A percentile compares a stretch with the other conserved stretches of the same genome.
phyloP scores from a whole-genome alignment of 2,113 vertebrate species.

The Platysternon megacephalum region DNA sequence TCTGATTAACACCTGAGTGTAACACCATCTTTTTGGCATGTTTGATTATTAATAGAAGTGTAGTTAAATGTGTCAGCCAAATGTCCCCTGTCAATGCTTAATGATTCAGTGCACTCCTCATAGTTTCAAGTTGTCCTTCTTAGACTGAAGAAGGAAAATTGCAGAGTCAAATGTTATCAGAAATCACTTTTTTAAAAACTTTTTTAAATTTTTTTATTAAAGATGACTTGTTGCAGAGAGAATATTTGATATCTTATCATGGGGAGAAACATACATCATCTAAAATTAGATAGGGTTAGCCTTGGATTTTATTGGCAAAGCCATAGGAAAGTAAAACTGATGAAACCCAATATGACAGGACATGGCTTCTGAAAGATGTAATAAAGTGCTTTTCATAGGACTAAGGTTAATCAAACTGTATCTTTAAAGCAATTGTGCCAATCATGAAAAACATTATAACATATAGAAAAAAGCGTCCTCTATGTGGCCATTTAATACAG shows the following conservation, averaged over 20 bases:
- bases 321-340: constrained; percentile 22
- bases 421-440: neutral
- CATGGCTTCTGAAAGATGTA: constrained; percentile 41
- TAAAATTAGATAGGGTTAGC: constrained; percentile 54
- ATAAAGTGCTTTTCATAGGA: neutral
- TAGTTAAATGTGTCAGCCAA: constrained; percentile 62
- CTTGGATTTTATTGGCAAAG: constrained; percentile 44
- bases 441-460: constrained; percentile 7
- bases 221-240: constrained; percentile 36
- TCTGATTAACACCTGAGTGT: constrained; percentile 67
- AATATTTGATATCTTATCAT: constrained; percentile 55
- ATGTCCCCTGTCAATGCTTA: constrained; percentile 54
- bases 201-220: neutral
- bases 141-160: neutral
- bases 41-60: constrained; percentile 68
- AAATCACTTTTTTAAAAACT: neutral
- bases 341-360: constrained; percentile 20
- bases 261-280: constrained; percentile 16
- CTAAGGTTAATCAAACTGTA: constrained; percentile 40
- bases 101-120: constrained; percentile 30
- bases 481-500: neutral
- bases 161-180: neutral
- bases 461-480: neutral
- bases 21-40: constrained; percentile 36
- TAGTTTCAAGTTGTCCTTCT: constrained; percentile 21